These are phyloP conservation scores for Apostichopus leukothele DNA, from an alignment of 53 echinoderm and acorn worm species.

Conservation along the genomic window DNA sequence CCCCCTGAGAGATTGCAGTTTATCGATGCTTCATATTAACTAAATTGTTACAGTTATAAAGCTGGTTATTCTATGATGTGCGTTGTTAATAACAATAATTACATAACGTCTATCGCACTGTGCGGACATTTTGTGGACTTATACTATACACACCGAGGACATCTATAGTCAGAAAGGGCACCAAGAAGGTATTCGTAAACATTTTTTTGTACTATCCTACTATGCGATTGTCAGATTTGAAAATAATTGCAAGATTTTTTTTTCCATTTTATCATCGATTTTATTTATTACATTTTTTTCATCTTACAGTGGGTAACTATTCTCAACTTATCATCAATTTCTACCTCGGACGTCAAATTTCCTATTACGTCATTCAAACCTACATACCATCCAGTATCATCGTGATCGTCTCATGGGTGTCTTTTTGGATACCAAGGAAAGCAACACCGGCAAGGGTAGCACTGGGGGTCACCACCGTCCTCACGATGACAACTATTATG, in stretches of 20 bases:
- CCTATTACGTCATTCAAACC: conserved; percentile 81
- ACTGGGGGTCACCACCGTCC: conserved; percentile 85
- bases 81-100: too few species aligned
- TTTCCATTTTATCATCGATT: background rate
- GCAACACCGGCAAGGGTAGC: conserved; percentile 89
- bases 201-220: too few species aligned
- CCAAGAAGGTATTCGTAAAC: too few species aligned
- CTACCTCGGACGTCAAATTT: conserved; percentile 79
- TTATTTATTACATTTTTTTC: background rate
- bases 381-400: conserved; percentile 81
- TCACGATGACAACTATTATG: conserved; percentile 88
- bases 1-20: too few species aligned
- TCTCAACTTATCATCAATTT: conserved; percentile 73
- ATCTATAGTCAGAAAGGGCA: too few species aligned
- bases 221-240: too few species aligned
- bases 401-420: conserved; percentile 85
- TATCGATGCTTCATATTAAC: too few species aligned
- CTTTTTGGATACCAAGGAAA: conserved; percentile 82
- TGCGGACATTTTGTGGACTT: too few species aligned
- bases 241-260: background rate
- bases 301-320: conserved; percentile 79
- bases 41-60: too few species aligned
- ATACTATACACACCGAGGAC: too few species aligned
- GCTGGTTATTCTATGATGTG: too few species aligned
- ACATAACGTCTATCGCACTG: too few species aligned